A percentile compares a stretch with the other conserved stretches of the same genome.
Conservation (phyloP, 2,888 invertebrate species). For the Cylindroiulus punctatus region DNA sequence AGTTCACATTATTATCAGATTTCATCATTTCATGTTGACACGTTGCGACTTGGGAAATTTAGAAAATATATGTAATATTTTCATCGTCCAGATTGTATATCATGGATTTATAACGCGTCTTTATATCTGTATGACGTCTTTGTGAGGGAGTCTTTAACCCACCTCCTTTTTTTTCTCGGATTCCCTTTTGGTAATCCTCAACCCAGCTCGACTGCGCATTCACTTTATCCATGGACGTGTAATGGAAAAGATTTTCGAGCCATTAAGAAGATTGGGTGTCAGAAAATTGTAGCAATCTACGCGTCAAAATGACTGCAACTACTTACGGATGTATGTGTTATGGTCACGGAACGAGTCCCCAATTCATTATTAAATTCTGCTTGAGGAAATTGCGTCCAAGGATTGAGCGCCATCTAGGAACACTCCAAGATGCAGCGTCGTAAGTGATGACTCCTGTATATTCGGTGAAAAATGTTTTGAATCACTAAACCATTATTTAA, state of each 20-base stretch:
- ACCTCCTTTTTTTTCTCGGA: no score
- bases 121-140: not conserved
- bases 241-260: not conserved
- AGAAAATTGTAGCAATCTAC: conserved; percentile 3
- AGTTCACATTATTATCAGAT: not conserved
- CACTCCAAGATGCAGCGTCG: no score
- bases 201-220: not conserved
- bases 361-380: conserved; percentile 20
- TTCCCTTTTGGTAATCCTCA: not conserved
- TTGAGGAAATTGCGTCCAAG: not conserved
- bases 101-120: not conserved
- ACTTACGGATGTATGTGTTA: not conserved
- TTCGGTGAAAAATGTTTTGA: no score
- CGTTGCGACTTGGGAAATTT: not conserved
- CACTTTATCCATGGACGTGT: not conserved
- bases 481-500: no score
- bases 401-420: not conserved
- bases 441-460: no score
- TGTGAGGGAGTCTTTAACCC: not conserved
- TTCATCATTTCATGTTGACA: not conserved
- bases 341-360: conserved; percentile 13
- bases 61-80: not conserved
- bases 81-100: not conserved
- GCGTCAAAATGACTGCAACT: not conserved
- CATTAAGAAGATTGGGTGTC: conserved; percentile 30